phyloP scores from a whole-genome alignment of 2,797 vertebrate genomes.

The Holocentrus rufus region DNA sequence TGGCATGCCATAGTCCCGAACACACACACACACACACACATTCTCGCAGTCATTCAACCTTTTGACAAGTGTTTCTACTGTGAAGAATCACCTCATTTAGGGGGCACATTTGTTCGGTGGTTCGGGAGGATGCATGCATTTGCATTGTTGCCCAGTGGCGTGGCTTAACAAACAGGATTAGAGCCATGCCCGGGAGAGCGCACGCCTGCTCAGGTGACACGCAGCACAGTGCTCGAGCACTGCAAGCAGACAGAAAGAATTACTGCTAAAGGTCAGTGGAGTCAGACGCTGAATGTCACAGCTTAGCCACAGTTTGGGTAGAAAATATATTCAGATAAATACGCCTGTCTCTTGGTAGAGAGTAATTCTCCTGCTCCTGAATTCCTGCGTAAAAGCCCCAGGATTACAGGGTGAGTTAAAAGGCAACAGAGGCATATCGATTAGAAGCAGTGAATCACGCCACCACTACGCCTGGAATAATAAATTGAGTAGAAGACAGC shows the following conservation, averaged over 20 bases:
- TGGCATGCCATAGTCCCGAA: conserved; percentile 4
- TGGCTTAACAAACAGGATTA: conserved; percentile 82
- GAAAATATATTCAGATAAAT: conserved; percentile 79
- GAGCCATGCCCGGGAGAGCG: conserved; percentile 66
- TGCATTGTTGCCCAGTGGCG: conserved; percentile 73
- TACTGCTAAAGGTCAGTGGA: conserved; percentile 81
- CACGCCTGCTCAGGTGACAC: conserved; percentile 73
- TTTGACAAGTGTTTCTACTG: conserved; percentile 54
- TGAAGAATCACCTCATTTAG: conserved; percentile 70
- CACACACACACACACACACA: conserved; percentile 15
- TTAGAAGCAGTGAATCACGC: conserved; percentile 78
- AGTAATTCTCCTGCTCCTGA: conserved; percentile 69
- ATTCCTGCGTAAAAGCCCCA: conserved; percentile 72
- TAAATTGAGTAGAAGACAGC: conserved; percentile 66
- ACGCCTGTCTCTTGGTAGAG: conserved; percentile 68
- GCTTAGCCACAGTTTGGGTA: conserved; percentile 76
- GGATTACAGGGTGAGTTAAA: conserved; percentile 76
- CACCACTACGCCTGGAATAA: conserved; percentile 74
- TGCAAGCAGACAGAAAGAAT: conserved; percentile 74
- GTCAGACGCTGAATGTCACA: conserved; percentile 79
- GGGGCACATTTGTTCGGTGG: conserved; percentile 47
- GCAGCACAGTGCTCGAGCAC: conserved; percentile 48
- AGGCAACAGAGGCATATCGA: conserved; percentile 78
- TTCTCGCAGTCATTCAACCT: conserved; percentile 36
- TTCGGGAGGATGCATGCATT: conserved; percentile 66